Evolutionary conservation across 1,140 invertebrate species (phyloP).

Genomic region (Cotesia glomerata): DNA sequence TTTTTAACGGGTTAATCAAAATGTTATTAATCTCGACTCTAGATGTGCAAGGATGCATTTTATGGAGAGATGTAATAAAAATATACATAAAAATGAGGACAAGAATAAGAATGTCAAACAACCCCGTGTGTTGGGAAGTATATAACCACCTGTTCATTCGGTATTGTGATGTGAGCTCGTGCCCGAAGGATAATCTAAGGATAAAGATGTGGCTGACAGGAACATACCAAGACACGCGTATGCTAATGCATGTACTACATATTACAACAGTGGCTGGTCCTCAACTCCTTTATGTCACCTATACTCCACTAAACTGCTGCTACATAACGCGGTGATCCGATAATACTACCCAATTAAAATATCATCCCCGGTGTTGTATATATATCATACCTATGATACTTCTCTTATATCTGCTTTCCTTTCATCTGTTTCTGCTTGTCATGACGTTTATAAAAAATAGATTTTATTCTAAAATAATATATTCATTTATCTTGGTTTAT

Average conservation of each 20-base stretch:
- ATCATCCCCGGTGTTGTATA: too few relatives aligned
- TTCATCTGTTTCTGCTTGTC: too few relatives aligned
- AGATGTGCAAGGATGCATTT: too few relatives aligned
- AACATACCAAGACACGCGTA: background rate
- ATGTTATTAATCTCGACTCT: too few relatives aligned
- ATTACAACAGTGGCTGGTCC: background rate
- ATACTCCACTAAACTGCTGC: background rate
- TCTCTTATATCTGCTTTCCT: too few relatives aligned
- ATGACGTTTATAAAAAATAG: too few relatives aligned
- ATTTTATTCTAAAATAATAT: too few relatives aligned
- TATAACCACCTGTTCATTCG: constrained; percentile 8
- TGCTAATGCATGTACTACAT: background rate
- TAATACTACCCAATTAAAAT: too few relatives aligned
- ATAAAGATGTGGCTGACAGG: constrained; percentile 15
- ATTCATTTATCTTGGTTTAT: too few relatives aligned
- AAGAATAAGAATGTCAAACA: background rate
- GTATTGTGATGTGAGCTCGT: background rate
- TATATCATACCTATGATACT: too few relatives aligned
- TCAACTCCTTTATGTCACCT: background rate
- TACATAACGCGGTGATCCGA: background rate
- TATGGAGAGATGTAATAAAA: background rate
- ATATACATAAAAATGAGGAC: background rate
- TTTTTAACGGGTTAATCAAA: too few relatives aligned
- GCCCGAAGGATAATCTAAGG: constrained; percentile 15
- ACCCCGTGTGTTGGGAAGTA: background rate